Conservation (phyloP, 2,113 vertebrate species). For the Paracanthobrama guichenoti region DNA sequence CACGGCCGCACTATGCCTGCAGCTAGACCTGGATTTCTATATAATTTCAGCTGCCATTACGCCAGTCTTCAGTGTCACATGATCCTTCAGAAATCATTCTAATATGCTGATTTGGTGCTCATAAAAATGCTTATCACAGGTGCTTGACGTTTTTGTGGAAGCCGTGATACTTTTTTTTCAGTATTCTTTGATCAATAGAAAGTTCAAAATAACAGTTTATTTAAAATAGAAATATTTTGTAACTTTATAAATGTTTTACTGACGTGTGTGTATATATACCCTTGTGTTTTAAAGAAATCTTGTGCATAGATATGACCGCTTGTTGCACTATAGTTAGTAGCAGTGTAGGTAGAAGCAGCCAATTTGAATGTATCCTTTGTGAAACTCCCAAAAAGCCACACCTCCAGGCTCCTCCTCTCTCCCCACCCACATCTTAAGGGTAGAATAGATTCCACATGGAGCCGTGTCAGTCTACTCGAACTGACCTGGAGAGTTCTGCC, state of each 20-base stretch:
- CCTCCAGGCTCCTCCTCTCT: constrained; percentile 24
- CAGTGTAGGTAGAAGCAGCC: background rate
- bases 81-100: too few relatives aligned
- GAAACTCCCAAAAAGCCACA: constrained; percentile 16
- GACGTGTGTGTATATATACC: background rate
- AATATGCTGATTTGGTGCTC: too few relatives aligned
- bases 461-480: constrained; percentile 4
- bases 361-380: background rate
- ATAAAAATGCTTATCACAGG: too few relatives aligned
- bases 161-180: too few relatives aligned
- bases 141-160: too few relatives aligned
- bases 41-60: background rate
- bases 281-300: too few relatives aligned
- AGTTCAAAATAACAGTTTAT: background rate
- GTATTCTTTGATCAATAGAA: too few relatives aligned
- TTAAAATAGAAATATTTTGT: background rate
- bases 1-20: constrained; percentile 62
- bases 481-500: background rate
- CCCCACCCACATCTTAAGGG: background rate
- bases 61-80: too few relatives aligned
- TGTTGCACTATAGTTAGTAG: background rate
- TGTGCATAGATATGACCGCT: background rate
- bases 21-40: constrained; percentile 54
- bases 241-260: background rate
- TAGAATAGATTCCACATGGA: constrained; percentile 31